These are phyloP conservation scores for Megalops atlanticus DNA, from an alignment of 2,113 vertebrate genomes.

Conservation along the genomic window DNA sequence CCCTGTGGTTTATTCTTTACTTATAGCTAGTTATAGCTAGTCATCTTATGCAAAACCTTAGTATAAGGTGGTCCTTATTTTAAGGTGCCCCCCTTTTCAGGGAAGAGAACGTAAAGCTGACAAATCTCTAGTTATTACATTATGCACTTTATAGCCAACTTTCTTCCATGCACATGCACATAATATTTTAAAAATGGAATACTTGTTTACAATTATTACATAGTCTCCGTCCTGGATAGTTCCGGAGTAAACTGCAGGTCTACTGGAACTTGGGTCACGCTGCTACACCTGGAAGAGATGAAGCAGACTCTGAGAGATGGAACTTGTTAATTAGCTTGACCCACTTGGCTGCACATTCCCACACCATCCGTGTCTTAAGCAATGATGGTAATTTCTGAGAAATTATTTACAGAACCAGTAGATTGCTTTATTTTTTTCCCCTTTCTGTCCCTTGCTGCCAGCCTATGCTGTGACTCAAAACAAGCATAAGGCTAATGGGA, in stretches of 20 bases:
- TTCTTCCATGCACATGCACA: neutral
- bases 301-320: constrained; percentile 48
- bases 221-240: neutral
- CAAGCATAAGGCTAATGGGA: constrained; percentile 50
- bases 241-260: neutral
- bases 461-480: constrained; percentile 61
- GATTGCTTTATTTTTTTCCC: constrained; percentile 51
- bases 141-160: too few relatives aligned
- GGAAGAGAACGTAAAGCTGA: too few relatives aligned
- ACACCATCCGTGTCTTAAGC: constrained; percentile 61
- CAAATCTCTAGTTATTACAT: too few relatives aligned
- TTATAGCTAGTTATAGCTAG: too few relatives aligned
- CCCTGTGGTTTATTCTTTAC: too few relatives aligned
- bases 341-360: constrained; percentile 60
- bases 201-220: too few relatives aligned
- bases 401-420: constrained; percentile 69
- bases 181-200: neutral
- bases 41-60: too few relatives aligned
- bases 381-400: constrained; percentile 51
- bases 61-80: too few relatives aligned
- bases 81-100: too few relatives aligned
- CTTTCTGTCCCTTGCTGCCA: constrained; percentile 52
- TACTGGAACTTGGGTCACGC: neutral
- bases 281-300: constrained; percentile 48
- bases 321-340: constrained; percentile 67